Percentiles rank a stretch among this genome's conserved stretches.
These are phyloP conservation scores for Phylloscopus collybita DNA, from an alignment of 2,797 vertebrate genomes.

Conservation along the genomic window DNA sequence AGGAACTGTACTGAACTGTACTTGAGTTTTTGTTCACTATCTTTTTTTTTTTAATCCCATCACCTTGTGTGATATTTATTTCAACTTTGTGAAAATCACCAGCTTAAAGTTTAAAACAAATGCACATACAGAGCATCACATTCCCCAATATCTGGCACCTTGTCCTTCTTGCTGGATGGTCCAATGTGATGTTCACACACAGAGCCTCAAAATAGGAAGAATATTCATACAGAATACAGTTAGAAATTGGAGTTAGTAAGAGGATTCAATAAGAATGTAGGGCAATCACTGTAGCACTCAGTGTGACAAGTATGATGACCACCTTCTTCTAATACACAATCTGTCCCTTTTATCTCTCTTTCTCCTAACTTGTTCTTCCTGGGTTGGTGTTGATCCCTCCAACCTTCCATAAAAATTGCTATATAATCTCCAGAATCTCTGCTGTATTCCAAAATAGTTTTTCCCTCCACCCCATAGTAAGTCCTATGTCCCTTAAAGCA, in stretches of 20 bases:
- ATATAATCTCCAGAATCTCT: neutral
- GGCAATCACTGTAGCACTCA: neutral
- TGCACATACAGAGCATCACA: neutral
- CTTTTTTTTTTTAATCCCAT: neutral
- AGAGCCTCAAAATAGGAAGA: neutral
- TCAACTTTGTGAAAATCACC: neutral
- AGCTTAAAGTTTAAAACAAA: neutral
- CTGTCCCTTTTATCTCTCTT: neutral
- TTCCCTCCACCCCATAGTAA: neutral
- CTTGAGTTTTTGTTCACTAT: neutral
- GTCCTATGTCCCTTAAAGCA: neutral
- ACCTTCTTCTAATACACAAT: neutral
- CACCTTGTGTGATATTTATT: neutral
- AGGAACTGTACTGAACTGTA: neutral
- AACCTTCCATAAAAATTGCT: neutral
- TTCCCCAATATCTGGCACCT: neutral
- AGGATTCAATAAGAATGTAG: neutral
- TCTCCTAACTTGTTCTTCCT: neutral
- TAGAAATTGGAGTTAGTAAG: neutral
- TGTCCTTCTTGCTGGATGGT: neutral
- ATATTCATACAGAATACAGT: neutral
- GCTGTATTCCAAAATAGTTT: neutral
- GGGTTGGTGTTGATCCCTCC: neutral
- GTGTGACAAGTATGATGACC: neutral
- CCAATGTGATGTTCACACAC: neutral